Base-by-base conservation (phyloP, 2,113 vertebrate species). In the Hystrix brachyura region DNA sequence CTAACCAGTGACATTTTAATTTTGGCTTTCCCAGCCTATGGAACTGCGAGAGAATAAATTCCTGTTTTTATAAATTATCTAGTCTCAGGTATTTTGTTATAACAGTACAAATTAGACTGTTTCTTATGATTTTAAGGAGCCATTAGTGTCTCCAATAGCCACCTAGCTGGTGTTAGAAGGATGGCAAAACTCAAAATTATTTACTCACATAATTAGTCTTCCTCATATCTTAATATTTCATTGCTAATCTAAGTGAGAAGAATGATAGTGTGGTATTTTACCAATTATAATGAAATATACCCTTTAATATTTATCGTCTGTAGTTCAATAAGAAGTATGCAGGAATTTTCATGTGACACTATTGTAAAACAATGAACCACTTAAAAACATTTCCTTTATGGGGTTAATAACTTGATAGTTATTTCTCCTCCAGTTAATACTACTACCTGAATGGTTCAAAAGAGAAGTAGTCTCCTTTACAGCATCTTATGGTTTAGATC, bases 391-490 rank as follows among this genome's bases (percentile, higher is more conserved):
- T 89, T 91, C 55, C 80, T 79, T 80, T 43, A 51, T 48, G 18
- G 14, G 18, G 14, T n/a, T 87, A 55, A 67, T 65, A 57, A 71
- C n/a, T 46, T 94, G 62, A 43, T 25, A 87, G 59, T 59, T 95
- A 53, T 85, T 87, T 53, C 57, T 55, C 19, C 88, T 85, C 18
- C 87, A 88, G 48, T 83, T 94, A 94, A 89, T 95, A 67, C 55
- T 7, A 83, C 57, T 94, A 78, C 9, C 32, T 79, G 43, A 93
- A 91, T 89, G 29, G 27, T 46, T 91, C 79, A 78, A 21, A 74
- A 83, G 18, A 91, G 60, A 86, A 82, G 34, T 87, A 69, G 19
- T 91, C 65, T 92, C 59, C 12, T 82, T 84, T 64, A 15, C 3
- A 21, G 78, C 51, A 93, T 80, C 9, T 48, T 21, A 46, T 74